phyloP scores from a whole-genome alignment of 2,888 invertebrate genomes.

The Tetrapedia diversipes region DNA sequence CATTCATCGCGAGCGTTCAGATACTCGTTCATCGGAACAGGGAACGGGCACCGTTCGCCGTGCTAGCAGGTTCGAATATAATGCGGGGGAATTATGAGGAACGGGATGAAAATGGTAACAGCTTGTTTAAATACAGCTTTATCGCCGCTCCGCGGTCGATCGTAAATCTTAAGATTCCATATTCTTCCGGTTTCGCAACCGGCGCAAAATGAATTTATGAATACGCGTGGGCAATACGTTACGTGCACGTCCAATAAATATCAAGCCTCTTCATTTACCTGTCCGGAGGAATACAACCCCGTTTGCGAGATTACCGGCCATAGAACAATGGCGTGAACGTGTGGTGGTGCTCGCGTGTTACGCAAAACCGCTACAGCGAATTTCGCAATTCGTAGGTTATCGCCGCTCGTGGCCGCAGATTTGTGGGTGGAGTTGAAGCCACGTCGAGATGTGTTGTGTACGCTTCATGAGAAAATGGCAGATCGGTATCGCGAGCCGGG shows the following conservation, averaged over 20 bases:
- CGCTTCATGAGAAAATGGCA: constrained; percentile 65
- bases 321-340: constrained; percentile 66
- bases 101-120: constrained; percentile 47
- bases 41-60: constrained; percentile 2
- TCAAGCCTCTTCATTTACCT: constrained; percentile 65
- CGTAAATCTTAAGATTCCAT: constrained; percentile 50
- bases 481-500: constrained; percentile 60
- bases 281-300: constrained; percentile 40
- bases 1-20: constrained; percentile 29
- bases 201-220: constrained; percentile 51
- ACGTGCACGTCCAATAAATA: constrained; percentile 55
- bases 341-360: constrained; percentile 57
- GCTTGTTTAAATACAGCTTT: constrained; percentile 43
- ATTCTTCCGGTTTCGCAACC: constrained; percentile 57
- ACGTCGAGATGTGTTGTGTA: constrained; percentile 44
- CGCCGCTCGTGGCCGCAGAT: constrained; percentile 27
- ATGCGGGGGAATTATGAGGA: constrained; percentile 8
- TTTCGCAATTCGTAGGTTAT: constrained; percentile 61
- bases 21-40: not conserved
- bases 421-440: constrained; percentile 65
- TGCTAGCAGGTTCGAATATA: not conserved
- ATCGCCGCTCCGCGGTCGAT: constrained; percentile 22
- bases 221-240: constrained; percentile 54
- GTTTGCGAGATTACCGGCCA: constrained; percentile 39
- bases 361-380: constrained; percentile 55